Conservation (phyloP, 2,113 vertebrate genomes). For the Paratilapia polleni region DNA sequence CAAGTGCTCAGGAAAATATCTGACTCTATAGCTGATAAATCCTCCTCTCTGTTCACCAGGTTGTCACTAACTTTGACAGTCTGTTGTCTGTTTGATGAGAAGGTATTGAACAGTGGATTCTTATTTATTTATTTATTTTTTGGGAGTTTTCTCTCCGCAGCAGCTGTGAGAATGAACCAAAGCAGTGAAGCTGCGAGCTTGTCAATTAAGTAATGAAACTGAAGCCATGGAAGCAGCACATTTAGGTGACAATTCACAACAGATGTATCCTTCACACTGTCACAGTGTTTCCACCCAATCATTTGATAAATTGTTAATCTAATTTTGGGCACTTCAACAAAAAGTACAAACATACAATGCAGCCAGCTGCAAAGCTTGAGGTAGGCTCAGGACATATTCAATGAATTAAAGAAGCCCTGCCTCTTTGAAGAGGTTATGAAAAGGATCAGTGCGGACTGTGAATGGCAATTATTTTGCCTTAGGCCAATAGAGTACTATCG, state of each 20-base stretch:
- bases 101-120: background rate
- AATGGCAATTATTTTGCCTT: constrained; percentile 17
- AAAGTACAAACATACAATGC: background rate
- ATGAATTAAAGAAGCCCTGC: constrained; percentile 19
- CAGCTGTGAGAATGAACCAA: background rate
- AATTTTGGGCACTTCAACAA: background rate
- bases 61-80: background rate
- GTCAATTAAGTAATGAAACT: background rate
- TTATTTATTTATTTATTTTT: background rate
- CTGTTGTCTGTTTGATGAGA: background rate
- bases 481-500: background rate
- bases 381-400: constrained; percentile 1
- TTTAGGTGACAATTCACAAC: background rate
- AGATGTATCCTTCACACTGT: background rate
- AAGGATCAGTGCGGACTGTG: background rate
- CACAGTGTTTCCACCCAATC: background rate
- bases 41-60: background rate
- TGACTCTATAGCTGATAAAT: background rate
- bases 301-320: background rate
- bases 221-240: background rate
- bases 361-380: background rate
- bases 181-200: background rate
- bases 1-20: background rate
- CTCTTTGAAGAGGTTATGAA: constrained; percentile 18
- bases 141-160: background rate